Conservation (phyloP, 2,797 vertebrate genomes). For the Poeciliopsis turneri region DNA sequence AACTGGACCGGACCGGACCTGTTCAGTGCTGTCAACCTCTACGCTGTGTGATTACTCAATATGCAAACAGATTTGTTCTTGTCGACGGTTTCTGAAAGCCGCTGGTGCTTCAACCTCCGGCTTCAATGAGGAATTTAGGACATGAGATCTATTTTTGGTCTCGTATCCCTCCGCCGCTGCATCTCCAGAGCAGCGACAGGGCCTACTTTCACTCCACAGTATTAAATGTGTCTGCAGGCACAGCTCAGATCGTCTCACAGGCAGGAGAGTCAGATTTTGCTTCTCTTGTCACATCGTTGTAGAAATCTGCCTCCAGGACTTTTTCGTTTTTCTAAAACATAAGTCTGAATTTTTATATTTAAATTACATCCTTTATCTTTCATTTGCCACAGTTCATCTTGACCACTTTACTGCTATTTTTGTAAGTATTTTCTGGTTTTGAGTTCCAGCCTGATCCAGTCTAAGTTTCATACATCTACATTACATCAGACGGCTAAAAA, state of each 20-base stretch:
- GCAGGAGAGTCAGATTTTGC: neutral
- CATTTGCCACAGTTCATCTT: neutral
- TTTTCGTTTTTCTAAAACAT: neutral
- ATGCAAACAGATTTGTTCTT: conserved; percentile 8
- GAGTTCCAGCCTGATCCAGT: too few species aligned
- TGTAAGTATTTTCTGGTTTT: neutral
- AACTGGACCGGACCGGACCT: neutral
- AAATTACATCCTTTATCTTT: neutral
- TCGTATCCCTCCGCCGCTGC: conserved; percentile 34
- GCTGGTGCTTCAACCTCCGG: conserved; percentile 25
- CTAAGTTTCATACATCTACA: neutral
- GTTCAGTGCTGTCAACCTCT: conserved; percentile 2
- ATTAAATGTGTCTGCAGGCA: conserved; percentile 19
- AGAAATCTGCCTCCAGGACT: neutral
- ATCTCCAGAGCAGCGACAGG: conserved; percentile 31
- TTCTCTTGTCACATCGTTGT: neutral
- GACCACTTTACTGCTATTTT: neutral
- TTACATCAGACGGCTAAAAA: neutral
- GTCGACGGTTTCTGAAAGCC: neutral
- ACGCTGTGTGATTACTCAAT: conserved; percentile 7
- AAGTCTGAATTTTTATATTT: neutral
- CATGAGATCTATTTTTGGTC: conserved; percentile 71
- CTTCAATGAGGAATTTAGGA: conserved; percentile 64
- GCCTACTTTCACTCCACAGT: conserved; percentile 38
- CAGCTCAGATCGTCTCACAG: conserved; percentile 9